Conservation (phyloP, 1,140 invertebrate genomes). For the Dinoponera quadriceps region DNA sequence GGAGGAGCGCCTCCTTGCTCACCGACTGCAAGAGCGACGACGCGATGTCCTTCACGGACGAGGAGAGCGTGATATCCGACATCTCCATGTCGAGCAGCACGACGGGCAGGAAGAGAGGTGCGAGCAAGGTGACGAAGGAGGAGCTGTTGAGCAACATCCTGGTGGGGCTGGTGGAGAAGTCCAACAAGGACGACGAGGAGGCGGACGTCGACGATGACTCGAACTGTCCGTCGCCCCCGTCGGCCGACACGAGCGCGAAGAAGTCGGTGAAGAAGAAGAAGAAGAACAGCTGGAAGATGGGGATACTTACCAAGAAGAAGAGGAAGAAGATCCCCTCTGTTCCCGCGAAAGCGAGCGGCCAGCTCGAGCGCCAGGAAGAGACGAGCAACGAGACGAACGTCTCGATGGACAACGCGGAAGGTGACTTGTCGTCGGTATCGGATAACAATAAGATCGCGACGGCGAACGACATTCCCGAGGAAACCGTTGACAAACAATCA, state of each 20-base stretch:
- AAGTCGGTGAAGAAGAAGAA: slow-evolving; percentile 77
- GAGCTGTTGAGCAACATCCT: slow-evolving; percentile 76
- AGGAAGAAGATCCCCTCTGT: slow-evolving; percentile 65
- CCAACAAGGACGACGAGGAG: slow-evolving; percentile 58
- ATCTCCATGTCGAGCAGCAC: slow-evolving; percentile 68
- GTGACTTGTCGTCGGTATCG: not conserved
- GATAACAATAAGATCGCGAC: not conserved
- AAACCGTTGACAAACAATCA: not conserved
- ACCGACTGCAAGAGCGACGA: slow-evolving; percentile 29
- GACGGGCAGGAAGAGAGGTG: not conserved
- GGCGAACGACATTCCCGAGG: not conserved
- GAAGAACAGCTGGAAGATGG: slow-evolving; percentile 81
- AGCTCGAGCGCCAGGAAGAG: not conserved
- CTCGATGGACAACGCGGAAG: not conserved
- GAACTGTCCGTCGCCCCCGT: not conserved
- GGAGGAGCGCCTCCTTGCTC: not conserved
- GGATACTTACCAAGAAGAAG: slow-evolving; percentile 78
- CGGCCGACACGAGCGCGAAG: slow-evolving; percentile 36
- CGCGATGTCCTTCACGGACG: slow-evolving; percentile 62
- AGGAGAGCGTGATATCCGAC: slow-evolving; percentile 72
- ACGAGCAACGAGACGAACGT: not conserved
- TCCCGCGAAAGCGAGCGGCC: slow-evolving; percentile 15
- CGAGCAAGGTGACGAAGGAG: slow-evolving; percentile 58
- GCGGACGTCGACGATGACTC: slow-evolving; percentile 54
- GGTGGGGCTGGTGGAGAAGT: slow-evolving; percentile 66